Evolutionary conservation across 2,113 vertebrate genomes (phyloP).

Genomic region (Gnathonemus echidnorhynchus): DNA sequence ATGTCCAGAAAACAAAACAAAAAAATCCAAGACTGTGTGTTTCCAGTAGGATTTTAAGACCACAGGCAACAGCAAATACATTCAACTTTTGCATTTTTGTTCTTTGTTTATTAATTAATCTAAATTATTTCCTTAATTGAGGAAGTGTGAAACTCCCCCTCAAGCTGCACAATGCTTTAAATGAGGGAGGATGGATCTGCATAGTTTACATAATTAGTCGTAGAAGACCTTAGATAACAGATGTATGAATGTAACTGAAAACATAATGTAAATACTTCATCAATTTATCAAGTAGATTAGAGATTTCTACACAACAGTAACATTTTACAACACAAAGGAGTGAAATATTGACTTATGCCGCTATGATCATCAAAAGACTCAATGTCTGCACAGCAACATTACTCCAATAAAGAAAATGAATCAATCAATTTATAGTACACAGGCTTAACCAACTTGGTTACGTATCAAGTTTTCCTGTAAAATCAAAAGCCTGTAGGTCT

Average conservation of each 20-base stretch:
- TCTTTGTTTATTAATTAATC: conserved; percentile 12
- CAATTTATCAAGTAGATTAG: neutral
- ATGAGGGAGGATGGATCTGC: neutral
- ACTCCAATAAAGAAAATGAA: neutral
- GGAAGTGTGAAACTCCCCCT: neutral
- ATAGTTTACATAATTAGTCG: conserved; percentile 1
- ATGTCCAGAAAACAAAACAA: conserved; percentile 31
- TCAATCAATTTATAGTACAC: neutral
- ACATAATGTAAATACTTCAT: conserved; percentile 3
- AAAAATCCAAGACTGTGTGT: conserved; percentile 56
- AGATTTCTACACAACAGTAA: too few relatives aligned
- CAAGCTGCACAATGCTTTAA: neutral
- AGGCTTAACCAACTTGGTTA: neutral
- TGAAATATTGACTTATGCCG: neutral
- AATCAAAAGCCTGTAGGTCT: neutral
- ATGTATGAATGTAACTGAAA: neutral
- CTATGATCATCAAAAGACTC: neutral
- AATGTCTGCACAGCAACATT: neutral
- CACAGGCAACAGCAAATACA: neutral
- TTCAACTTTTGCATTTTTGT: neutral
- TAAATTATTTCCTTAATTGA: conserved; percentile 9
- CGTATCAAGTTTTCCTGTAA: neutral
- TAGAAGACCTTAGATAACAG: neutral
- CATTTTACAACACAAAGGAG: neutral
- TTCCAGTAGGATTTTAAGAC: conserved; percentile 28